Base-by-base conservation (phyloP, 30 jellyfish, hydroid and myxozoan genomes). In the Clytia hemisphaerica region DNA sequence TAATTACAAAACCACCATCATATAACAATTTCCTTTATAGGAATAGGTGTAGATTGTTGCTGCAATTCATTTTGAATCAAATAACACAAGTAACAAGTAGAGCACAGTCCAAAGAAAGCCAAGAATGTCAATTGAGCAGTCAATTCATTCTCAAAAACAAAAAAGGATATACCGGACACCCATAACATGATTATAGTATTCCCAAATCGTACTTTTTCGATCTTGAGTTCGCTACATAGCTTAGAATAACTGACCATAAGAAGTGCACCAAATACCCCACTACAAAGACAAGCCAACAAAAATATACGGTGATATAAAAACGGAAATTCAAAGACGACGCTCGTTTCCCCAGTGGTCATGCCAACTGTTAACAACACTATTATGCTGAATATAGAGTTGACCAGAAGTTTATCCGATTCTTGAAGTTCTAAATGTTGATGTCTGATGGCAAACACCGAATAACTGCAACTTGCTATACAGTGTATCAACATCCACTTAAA, bases 401-500 rank as follows among this genome's bases (percentile, higher is more conserved):
- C 18, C 32, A 65, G 19, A 61, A 65, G 10, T 35, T 34, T 65
- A 44, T 65, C 78, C 26, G 44, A 37, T 45, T 65, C 78, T 37
- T 65, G 33, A 16, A 65, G 4, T 34, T 65, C 29, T 10, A 44
- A 2, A 31, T 29, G 30, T 27, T 45, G 37, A 25, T 7, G 24
- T 35, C 25, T 35, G 4, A 27, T 25, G n/a, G 70, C 62, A 65
- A 37, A 65, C 2, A 65, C 1, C 24, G 78, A 65, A 65, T 65
- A 32, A 10, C 32, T 35, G 12, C 73, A 38, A 6, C 26, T 44
- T 37, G 68, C 6, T 4, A 45, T n/a, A 45, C 83, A 63, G 44
- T 82, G 87, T 10, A 82, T 26, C 19, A 72, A 14, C 48, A 82
- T 73, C 94, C 94, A 82, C 45, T 59, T 72, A 78, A 64, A 75